Percentiles rank a stretch among this genome's conserved stretches.
Evolutionary conservation across 2,797 vertebrate species (phyloP).

Genomic region (Microtus californicus): DNA sequence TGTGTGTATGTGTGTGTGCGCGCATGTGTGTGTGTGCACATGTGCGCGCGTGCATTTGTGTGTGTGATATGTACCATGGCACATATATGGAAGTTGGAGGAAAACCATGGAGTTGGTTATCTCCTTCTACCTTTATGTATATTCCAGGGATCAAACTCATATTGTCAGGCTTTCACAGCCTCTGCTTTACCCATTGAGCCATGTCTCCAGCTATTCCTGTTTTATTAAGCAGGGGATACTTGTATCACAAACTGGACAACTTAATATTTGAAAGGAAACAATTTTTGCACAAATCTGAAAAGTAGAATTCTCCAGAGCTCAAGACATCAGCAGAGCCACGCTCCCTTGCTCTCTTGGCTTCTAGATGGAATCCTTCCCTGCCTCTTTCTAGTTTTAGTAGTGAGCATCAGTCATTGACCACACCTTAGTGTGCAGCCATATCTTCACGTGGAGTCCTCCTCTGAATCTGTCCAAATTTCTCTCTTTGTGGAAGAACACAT

Average conservation of each 20-base stretch:
- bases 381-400: neutral
- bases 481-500: neutral
- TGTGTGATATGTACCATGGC: neutral
- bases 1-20: neutral
- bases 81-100: neutral
- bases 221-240: neutral
- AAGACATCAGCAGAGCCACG: neutral
- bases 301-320: neutral
- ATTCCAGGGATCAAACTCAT: neutral
- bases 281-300: neutral
- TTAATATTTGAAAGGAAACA: neutral
- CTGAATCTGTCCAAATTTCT: slow-evolving; percentile 2
- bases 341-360: neutral
- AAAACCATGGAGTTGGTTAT: neutral
- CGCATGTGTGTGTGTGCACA: too few species aligned
- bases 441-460: neutral
- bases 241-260: neutral
- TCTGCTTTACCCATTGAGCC: neutral
- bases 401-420: neutral
- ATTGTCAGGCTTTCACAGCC: neutral
- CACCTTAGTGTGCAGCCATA: neutral
- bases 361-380: neutral
- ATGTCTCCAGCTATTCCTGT: neutral
- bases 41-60: too few species aligned
- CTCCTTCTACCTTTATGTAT: neutral